A percentile compares a stretch with the other conserved stretches of the same genome.
Evolutionary conservation across 2,888 invertebrate species (phyloP).

Genomic region (Apotomis capreana): DNA sequence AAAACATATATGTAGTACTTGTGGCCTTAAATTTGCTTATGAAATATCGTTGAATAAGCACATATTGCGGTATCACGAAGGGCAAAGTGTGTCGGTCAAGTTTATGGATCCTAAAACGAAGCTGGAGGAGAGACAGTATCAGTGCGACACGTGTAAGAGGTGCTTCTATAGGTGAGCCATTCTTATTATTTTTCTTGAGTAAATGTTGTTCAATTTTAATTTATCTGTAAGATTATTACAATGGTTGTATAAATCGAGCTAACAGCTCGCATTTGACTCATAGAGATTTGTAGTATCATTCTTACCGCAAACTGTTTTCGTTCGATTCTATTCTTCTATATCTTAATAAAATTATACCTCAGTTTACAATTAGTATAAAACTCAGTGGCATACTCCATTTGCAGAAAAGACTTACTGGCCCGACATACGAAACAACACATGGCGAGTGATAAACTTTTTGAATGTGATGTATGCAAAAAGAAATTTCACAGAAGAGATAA

Average conservation of each 20-base stretch:
- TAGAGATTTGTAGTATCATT: too few species aligned
- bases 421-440: conserved; percentile 86
- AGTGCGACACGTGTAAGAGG: conserved; percentile 86
- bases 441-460: conserved; percentile 77
- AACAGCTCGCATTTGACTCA: too few species aligned
- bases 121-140: conserved; percentile 66
- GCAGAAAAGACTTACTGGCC: conserved; percentile 85
- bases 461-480: conserved; percentile 83
- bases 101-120: conserved; percentile 64
- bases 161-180: conserved; percentile 80
- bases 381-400: conserved; percentile 45
- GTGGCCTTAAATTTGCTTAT: conserved; percentile 73
- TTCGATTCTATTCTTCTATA: too few species aligned
- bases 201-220: background rate
- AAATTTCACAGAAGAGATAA: conserved; percentile 84
- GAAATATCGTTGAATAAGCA: conserved; percentile 79
- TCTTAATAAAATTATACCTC: too few species aligned
- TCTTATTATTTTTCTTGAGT: background rate
- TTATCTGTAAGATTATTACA: too few species aligned
- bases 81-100: conserved; percentile 72
- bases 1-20: conserved; percentile 68
- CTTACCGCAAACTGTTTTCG: too few species aligned
- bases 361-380: background rate
- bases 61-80: conserved; percentile 71
- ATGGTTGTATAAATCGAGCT: too few species aligned